Base-by-base conservation (phyloP, 1,140 invertebrate genomes). In the Mamestra configurata region DNA sequence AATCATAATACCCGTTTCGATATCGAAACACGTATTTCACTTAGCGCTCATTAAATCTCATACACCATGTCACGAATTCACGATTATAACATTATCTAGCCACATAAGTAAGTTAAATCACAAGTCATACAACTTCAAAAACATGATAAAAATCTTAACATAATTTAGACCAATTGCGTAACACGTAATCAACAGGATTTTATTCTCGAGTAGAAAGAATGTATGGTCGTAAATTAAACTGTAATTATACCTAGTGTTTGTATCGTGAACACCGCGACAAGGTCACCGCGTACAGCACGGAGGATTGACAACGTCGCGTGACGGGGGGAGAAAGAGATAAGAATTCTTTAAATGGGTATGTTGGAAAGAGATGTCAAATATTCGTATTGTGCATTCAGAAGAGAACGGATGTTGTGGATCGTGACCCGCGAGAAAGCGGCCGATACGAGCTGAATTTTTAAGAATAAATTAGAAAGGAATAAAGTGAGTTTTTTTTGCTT, bases 381-480 rank as follows among this genome's bases (percentile, higher is more conserved):
- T 86, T 89, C 83, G 79, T 82, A 90, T 93, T 91, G 89, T 92
- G 88, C 90, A 91, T 92, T 92, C 90, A 87, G 86, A 89, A 87
- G 87, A 88, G 90, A 93, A 92, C 93, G 90, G 91, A 90, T 92
- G 88, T 89, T 88, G 88, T 90, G 86, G 88, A 88, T 89, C 89
- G 89, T 91, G 91, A 92, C 90, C 89, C 87, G 86, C 90, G 90
- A 90, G 92, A 94, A 93, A 93, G 92, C 86, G 88, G 81, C 79
- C 81, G 84, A 89, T 86, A 86, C 85, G 79, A 86, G 80, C 85
- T 87, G 88, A 92, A 93, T 93, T 90, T 89, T 84, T 86, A 85
- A 85, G 89, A 88, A 91, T 90, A 88, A 89, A 89, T 92, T 90
- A 88, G 84, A 89, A 89, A 87, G 88, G 84, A 84, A 85, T 75